Conservation (phyloP, 2,113 vertebrate genomes). For the Corapipo altera region DNA sequence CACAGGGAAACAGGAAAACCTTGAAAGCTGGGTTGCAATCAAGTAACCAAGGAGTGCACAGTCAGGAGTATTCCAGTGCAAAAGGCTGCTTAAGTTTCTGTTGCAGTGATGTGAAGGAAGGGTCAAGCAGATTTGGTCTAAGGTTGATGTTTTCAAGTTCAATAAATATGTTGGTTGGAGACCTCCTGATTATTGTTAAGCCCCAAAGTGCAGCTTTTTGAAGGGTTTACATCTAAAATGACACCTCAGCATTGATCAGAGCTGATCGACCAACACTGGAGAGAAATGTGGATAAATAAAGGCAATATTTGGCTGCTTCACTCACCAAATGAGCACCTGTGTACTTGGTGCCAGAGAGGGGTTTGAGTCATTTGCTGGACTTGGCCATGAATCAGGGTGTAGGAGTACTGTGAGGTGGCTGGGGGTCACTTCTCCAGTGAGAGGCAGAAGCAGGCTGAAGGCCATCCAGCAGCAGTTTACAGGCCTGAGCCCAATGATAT, state of each 20-base stretch:
- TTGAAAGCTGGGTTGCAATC: not conserved
- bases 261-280: not conserved
- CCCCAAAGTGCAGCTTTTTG: constrained; percentile 3
- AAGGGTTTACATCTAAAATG: not conserved
- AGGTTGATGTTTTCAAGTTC: not conserved
- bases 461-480: not conserved
- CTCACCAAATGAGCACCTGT: not conserved
- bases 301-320: not conserved
- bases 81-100: not conserved
- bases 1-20: not conserved
- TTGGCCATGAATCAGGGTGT: not conserved
- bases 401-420: not conserved
- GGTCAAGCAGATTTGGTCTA: not conserved
- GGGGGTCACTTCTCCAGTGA: not conserved
- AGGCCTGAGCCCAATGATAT: not conserved
- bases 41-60: not conserved
- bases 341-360: not conserved
- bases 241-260: constrained; percentile 16
- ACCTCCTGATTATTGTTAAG: not conserved
- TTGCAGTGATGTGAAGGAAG: not conserved
- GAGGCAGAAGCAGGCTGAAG: not conserved
- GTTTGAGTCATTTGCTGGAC: not conserved
- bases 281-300: constrained; percentile 11
- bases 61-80: not conserved
- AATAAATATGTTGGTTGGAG: not conserved